phyloP scores from a whole-genome alignment of 2,113 vertebrate species.

The Nycticryphes semicollaris region DNA sequence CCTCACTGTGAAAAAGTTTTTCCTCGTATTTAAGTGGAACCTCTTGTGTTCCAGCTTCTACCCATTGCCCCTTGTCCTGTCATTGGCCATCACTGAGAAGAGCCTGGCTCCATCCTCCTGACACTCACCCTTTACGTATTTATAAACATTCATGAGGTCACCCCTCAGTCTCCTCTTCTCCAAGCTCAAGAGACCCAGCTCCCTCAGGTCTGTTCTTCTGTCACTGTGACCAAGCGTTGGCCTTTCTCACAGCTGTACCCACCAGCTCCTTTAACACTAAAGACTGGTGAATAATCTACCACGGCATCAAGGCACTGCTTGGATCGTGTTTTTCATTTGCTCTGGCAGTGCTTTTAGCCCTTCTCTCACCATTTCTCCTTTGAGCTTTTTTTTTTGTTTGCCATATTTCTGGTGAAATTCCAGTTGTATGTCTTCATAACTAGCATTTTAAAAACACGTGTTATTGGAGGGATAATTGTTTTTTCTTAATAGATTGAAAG shows the following conservation, averaged over 20 bases:
- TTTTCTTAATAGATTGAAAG: background rate
- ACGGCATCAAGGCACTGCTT: background rate
- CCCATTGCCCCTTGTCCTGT: too few species aligned
- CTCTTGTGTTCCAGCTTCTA: too few species aligned
- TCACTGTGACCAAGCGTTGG: fast-evolving
- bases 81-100: too few species aligned
- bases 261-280: background rate
- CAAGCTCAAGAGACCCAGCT: too few species aligned
- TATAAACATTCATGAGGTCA: too few species aligned
- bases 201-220: background rate
- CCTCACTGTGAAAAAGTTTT: too few species aligned
- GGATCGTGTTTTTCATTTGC: background rate
- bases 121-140: too few species aligned
- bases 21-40: too few species aligned
- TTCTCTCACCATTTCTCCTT: background rate
- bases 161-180: too few species aligned
- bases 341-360: background rate
- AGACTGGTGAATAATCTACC: background rate
- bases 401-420: background rate
- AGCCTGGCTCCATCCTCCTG: too few species aligned
- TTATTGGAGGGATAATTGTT: background rate
- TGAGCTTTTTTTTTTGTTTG: background rate
- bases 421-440: background rate
- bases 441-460: background rate
- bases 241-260: background rate